Conservation (phyloP, 2,113 vertebrate species). For the Recurvirostra avosetta region DNA sequence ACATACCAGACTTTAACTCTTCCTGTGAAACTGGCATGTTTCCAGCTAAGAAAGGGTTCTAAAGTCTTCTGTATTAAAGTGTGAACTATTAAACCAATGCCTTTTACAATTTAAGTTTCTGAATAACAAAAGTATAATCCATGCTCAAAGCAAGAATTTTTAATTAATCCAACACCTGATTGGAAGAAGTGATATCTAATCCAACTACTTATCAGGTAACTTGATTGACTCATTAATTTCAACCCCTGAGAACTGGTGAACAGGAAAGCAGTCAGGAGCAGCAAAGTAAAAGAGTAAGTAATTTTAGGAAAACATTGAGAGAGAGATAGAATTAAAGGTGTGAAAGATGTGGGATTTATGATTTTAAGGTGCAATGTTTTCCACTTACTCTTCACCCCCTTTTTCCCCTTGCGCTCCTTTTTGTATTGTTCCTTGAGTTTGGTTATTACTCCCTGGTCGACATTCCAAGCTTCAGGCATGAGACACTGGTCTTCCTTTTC, state of each 20-base stretch:
- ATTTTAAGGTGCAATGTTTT: slow-evolving; percentile 79
- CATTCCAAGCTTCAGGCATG: slow-evolving; percentile 97
- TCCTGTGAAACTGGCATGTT: slow-evolving; percentile 35
- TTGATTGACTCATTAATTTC: slow-evolving; percentile 69
- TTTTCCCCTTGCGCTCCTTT: slow-evolving; percentile 99
- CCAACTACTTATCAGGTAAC: slow-evolving; percentile 38
- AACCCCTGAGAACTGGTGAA: slow-evolving; percentile 75
- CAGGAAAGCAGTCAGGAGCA: slow-evolving; percentile 76
- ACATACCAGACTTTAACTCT: slow-evolving; percentile 1
- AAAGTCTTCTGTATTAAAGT: neutral
- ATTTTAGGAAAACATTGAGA: slow-evolving; percentile 82
- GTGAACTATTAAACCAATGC: slow-evolving; percentile 25
- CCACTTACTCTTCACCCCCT: slow-evolving; percentile 99
- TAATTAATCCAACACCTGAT: neutral
- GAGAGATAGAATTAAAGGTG: slow-evolving; percentile 69
- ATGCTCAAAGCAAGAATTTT: slow-evolving; percentile 1
- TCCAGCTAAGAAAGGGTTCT: slow-evolving; percentile 38
- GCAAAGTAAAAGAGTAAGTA: slow-evolving; percentile 83
- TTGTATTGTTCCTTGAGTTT: slow-evolving; percentile 99
- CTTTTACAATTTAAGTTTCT: slow-evolving; percentile 18
- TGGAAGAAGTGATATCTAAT: slow-evolving; percentile 33
- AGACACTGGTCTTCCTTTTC: slow-evolving; percentile 97
- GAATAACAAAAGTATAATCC: neutral
- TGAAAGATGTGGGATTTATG: slow-evolving; percentile 74
- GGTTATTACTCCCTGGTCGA: slow-evolving; percentile 99